Evolutionary conservation across 2,888 invertebrate genomes (phyloP), one percentile per base, ranked within the genome.

Genomic region (Drosophila imparisetae): DNA sequence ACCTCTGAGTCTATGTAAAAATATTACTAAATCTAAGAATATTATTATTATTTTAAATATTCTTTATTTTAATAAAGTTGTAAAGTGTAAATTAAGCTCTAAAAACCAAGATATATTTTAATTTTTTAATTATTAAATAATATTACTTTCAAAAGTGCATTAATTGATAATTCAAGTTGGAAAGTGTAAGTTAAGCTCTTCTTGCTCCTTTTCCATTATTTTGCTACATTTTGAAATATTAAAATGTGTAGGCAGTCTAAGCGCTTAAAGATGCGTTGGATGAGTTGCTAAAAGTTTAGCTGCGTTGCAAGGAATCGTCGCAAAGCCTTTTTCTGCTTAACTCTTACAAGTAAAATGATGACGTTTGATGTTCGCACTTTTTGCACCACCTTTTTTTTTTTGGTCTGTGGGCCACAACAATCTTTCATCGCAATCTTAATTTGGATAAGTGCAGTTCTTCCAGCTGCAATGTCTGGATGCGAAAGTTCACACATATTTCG

Each of bases 391-490:
- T 11, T 7, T 4, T 2, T 36, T 42, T 15, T 34, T 8, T n/a
- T n/a, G n/a, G 18, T 18, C 4, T 15, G 24, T 49, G 42, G 10
- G 18, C 8, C 27, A 38, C 21, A 57, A 53, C 42, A 75, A 78
- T 78, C 78, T 78, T 10, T 38, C 38, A 38, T 2, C 57, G 49
- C 71, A 83, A 83, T 80, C 85, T 84, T 82, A 86, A 86, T 86
- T 86, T 84, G 78, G 75, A 62, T 85, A 87, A 87, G 87, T 86
- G 85, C 85, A 87, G 61, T 68, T 24, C 54, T 65, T 53, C 42
- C 58, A 59, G 68, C 61, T 80, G 86, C 87, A 84, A 29, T 62
- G 62, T 7, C 57, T 29, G 40, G 40, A 10, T 36, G 18, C 3
- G n/a, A 57, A 34, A 75, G 67, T 78, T 78, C 75, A 74, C 78